A percentile compares a stretch with the other conserved stretches of the same genome.
Evolutionary conservation across 2,888 invertebrate species (phyloP).

Genomic region (Cheilosia pagana): DNA sequence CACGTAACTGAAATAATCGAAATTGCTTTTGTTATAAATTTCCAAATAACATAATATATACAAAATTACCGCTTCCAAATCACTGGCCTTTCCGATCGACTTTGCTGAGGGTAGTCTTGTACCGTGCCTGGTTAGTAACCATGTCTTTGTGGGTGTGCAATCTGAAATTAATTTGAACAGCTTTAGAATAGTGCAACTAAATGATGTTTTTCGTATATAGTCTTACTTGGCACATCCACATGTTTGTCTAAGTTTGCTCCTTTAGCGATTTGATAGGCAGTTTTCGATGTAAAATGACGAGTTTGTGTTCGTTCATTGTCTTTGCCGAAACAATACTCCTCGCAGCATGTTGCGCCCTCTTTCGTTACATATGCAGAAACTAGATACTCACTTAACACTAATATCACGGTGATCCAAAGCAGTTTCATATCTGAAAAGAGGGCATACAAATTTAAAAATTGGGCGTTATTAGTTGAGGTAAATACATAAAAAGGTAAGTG

Average conservation of each 20-base stretch:
- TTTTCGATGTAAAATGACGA: conserved; percentile 88
- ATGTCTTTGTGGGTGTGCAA: conserved; percentile 89
- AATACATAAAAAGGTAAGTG: too few relatives aligned
- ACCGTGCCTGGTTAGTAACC: conserved; percentile 89
- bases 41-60: background rate
- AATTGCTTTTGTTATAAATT: background rate
- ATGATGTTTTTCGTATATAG: background rate
- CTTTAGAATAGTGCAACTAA: background rate
- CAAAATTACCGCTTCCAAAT: conserved; percentile 84
- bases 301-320: conserved; percentile 81
- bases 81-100: conserved; percentile 85
- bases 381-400: conserved; percentile 74
- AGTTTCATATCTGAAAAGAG: conserved; percentile 77
- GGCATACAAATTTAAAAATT: background rate
- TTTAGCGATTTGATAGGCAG: conserved; percentile 89
- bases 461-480: too few relatives aligned
- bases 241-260: conserved; percentile 85
- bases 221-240: conserved; percentile 88
- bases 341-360: conserved; percentile 76
- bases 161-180: conserved; percentile 83
- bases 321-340: conserved; percentile 81
- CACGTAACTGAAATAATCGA: conserved; percentile 80
- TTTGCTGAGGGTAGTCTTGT: conserved; percentile 86
- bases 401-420: conserved; percentile 75
- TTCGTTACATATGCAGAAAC: conserved; percentile 56